These are phyloP conservation scores for Hemicentrotus pulcherrimus DNA, from an alignment of 35 echinoderm and acorn worm genomes.

Conservation along the genomic window DNA sequence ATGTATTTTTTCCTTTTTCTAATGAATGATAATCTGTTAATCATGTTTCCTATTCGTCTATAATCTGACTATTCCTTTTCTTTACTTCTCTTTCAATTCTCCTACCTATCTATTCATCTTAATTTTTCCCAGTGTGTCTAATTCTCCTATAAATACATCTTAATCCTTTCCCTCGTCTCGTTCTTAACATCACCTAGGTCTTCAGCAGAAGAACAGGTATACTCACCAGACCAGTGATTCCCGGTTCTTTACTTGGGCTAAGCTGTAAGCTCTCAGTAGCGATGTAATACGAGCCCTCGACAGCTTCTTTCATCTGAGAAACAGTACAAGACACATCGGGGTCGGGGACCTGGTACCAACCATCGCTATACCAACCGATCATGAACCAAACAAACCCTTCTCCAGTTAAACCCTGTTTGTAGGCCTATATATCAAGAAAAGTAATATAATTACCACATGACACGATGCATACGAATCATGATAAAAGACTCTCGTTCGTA, in stretches of 20 bases:
- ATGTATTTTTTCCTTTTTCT: no score
- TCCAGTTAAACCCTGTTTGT: slow-evolving; percentile 72
- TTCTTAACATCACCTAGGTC: no score
- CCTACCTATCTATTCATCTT: no score
- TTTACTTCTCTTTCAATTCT: no score
- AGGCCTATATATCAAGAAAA: slow-evolving; percentile 51
- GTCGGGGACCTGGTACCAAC: slow-evolving; percentile 69
- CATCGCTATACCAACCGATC: slow-evolving; percentile 68
- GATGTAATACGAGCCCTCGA: slow-evolving; percentile 68
- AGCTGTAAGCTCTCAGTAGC: slow-evolving; percentile 62
- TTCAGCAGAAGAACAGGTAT: neutral
- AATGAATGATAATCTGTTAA: no score
- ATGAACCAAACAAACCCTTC: slow-evolving; percentile 76
- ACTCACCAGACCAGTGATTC: slow-evolving; percentile 71
- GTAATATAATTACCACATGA: neutral
- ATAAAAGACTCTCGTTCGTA: neutral
- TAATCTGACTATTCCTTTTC: no score
- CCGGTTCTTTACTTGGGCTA: slow-evolving; percentile 45
- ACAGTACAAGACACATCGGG: slow-evolving; percentile 49
- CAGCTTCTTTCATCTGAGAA: slow-evolving; percentile 64
- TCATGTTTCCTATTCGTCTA: no score
- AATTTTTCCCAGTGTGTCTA: no score
- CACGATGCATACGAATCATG: neutral
- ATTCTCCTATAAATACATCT: no score
- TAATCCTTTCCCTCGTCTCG: no score